Evolutionary conservation across 2,797 vertebrate species (phyloP), one percentile per base, ranked within the genome.

Genomic region (Linurgus olivaceus): DNA sequence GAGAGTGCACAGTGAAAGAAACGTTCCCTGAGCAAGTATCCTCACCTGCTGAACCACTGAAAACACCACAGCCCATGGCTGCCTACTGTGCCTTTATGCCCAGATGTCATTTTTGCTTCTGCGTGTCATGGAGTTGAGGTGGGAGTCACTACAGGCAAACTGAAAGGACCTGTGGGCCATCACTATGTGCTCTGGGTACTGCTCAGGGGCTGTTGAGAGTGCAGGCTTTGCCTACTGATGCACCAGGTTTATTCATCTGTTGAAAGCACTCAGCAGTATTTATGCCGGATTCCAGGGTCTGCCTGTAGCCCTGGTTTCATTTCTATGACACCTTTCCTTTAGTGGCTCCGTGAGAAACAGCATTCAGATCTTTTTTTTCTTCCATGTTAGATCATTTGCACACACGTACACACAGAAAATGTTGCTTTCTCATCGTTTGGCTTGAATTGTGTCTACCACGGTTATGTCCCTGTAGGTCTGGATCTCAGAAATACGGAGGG

Each of bases 11-110:
- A 10, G 38, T 4, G 33, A 59, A 59, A 38, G 29, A 67, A 59
- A 42, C 20, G 33, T 55, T 81, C 63, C 38, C 65, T 47, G 21
- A 50, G 40, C 17, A 45, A 62, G 37, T 26, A 44, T 44, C 55
- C 25, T 29, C 79, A 37, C 10, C 33, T 57, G 11, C 19, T 33
- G 62, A 71, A 66, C 15, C n/a, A 31, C 42, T 23, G 7, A 31
- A 57, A 89, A 28, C 14, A 33, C 15, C 45, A 16, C 1, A 10
- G 37, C 18, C 35, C 0, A 0, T 11, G 8, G 16, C 23, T 82
- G 17, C 47, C 33, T 66, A 13, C 16, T 35, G 10, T 65, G 33
- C 14, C 35, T 70, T 74, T 62, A 14, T 33, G 55, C 14, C 44
- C 21, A 38, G 28, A 35, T 55, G 26, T 28, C 6, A 7, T 44